phyloP scores from a whole-genome alignment of 2,888 invertebrate genomes.

The Tanytarsus gracilentus region DNA sequence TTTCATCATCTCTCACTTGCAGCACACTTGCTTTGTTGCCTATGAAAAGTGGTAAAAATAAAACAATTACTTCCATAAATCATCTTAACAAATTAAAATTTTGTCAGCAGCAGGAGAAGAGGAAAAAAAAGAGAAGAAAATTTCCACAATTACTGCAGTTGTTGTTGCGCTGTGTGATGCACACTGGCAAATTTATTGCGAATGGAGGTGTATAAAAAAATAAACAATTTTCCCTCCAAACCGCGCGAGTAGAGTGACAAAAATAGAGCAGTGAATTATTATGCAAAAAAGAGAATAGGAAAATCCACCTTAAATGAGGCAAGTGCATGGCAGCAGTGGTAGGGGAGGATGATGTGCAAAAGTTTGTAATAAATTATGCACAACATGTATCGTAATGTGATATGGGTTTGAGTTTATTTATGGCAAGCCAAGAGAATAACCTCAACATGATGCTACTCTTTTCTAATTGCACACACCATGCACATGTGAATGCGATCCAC shows the following conservation, averaged over 20 bases:
- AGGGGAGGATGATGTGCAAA: constrained; percentile 9
- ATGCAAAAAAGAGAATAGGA: neutral
- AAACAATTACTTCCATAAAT: constrained; percentile 16
- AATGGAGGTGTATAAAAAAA: no score
- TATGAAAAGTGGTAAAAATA: constrained; percentile 4
- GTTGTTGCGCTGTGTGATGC: no score
- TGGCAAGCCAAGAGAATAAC: constrained; percentile 11
- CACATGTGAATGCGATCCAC: constrained; percentile 14
- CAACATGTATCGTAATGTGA: constrained; percentile 4
- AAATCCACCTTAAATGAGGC: neutral
- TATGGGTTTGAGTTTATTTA: neutral
- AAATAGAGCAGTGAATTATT: no score
- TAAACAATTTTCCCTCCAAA: no score
- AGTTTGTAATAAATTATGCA: constrained; percentile 26
- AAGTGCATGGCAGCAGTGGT: neutral
- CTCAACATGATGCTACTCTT: constrained; percentile 24
- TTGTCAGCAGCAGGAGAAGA: no score
- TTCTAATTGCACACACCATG: constrained; percentile 27
- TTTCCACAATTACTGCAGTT: no score
- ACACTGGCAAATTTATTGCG: no score
- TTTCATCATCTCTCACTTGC: neutral
- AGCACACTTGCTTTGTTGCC: neutral
- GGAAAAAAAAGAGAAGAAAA: no score
- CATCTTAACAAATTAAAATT: constrained; percentile 10
- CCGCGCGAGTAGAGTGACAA: no score